phyloP scores from a whole-genome alignment of 2,113 vertebrate species.

The Pomatostomus ruficeps region DNA sequence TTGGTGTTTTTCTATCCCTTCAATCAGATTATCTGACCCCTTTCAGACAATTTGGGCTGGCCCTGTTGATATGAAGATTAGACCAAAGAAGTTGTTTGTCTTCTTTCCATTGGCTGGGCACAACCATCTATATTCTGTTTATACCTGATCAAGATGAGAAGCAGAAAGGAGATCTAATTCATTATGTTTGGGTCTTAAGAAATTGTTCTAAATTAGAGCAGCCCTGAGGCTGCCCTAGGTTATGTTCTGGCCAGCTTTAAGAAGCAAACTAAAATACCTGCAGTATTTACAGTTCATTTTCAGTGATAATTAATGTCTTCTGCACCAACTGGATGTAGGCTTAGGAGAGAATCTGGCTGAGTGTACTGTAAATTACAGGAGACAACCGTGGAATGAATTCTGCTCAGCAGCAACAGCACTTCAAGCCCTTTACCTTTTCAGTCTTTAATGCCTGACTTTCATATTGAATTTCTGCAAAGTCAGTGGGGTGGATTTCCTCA shows the following conservation, averaged over 20 bases:
- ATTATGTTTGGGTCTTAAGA: not conserved
- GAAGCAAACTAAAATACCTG: not conserved
- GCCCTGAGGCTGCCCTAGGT: not conserved
- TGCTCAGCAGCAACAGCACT: not conserved
- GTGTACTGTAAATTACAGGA: not conserved
- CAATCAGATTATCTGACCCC: not conserved
- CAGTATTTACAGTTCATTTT: not conserved
- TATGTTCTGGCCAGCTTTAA: not conserved
- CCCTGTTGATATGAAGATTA: not conserved
- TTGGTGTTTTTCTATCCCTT: not conserved
- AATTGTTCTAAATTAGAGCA: not conserved
- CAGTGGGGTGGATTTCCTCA: not conserved
- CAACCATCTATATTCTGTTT: not conserved
- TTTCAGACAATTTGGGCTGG: not conserved
- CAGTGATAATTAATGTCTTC: not conserved
- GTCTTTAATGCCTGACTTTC: not conserved
- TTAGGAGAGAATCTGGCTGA: not conserved
- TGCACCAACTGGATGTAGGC: not conserved
- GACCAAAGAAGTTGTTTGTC: not conserved
- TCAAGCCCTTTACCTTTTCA: not conserved
- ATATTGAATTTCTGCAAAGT: not conserved
- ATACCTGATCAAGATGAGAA: not conserved
- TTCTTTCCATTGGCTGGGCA: not conserved
- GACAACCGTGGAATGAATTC: not conserved
- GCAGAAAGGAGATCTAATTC: not conserved